phyloP scores from a whole-genome alignment of 92 coral and sea anemone genomes.

The Scolanthus callimorphus region DNA sequence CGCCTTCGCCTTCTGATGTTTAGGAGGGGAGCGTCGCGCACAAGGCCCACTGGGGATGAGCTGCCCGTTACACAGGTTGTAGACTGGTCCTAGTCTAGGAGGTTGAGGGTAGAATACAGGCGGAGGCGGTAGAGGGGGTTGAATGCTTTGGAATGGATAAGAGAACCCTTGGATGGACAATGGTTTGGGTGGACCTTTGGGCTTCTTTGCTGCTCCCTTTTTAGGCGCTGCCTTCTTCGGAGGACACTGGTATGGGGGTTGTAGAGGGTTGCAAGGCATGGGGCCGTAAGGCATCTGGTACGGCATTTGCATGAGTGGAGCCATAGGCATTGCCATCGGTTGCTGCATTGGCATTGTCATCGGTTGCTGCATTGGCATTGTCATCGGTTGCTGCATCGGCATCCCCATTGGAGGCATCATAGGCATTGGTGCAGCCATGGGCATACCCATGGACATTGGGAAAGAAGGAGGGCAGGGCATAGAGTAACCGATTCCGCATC shows the following conservation, averaged over 20 bases:
- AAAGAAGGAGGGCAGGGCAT: constrained; percentile 58
- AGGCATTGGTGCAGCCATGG: constrained; percentile 26
- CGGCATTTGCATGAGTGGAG: background rate
- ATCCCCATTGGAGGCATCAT: constrained; percentile 29
- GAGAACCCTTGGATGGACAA: background rate
- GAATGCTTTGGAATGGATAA: constrained; percentile 32
- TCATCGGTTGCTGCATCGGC: constrained; percentile 17
- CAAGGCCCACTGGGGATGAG: background rate
- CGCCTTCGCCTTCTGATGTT: background rate
- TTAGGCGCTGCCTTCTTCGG: background rate
- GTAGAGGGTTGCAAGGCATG: background rate
- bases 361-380: constrained; percentile 32
- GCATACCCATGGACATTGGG: too few species aligned
- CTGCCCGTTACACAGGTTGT: too few species aligned
- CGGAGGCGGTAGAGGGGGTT: constrained; percentile 50
- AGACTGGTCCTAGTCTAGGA: too few species aligned
- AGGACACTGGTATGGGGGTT: background rate
- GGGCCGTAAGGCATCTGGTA: constrained; percentile 7
- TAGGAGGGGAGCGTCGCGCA: background rate
- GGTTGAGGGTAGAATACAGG: constrained; percentile 45
- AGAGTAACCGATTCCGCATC: constrained; percentile 38
- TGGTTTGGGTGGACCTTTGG: background rate
- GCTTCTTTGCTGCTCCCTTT: background rate
- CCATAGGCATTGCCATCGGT: constrained; percentile 39
- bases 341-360: constrained; percentile 53